These are phyloP conservation scores for Morone chrysops DNA, from an alignment of 2,113 vertebrate species.

Conservation along the genomic window DNA sequence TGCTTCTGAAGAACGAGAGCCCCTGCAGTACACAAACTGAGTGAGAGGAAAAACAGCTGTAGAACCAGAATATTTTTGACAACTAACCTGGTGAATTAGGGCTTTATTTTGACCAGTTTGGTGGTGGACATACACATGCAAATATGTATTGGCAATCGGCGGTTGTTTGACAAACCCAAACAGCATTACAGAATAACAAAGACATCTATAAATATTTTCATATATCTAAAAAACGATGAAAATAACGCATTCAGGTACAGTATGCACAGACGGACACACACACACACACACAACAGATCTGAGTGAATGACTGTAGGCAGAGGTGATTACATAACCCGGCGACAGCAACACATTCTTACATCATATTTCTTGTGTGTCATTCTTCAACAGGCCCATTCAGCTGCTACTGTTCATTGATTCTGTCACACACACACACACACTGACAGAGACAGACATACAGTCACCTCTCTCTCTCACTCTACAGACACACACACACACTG, in stretches of 20 bases:
- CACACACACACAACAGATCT: conserved; percentile 2
- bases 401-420: conserved; percentile 54
- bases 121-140: too few species aligned
- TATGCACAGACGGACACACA: neutral
- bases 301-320: conserved; percentile 59
- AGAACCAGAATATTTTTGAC: too few species aligned
- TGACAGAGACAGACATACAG: conserved; percentile 26
- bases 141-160: too few species aligned
- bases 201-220: conserved; percentile 36
- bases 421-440: conserved; percentile 22
- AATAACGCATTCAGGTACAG: conserved; percentile 30
- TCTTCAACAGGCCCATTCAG: conserved; percentile 57
- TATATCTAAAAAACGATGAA: neutral
- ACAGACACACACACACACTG: conserved; percentile 13
- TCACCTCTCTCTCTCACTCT: neutral
- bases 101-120: too few species aligned
- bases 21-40: too few species aligned
- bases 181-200: neutral
- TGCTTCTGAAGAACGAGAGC: too few species aligned
- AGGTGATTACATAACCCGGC: conserved; percentile 68
- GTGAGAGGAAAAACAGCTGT: too few species aligned
- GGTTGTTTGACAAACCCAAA: neutral
- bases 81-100: too few species aligned
- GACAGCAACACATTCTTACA: conserved; percentile 68
- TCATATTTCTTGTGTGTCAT: conserved; percentile 69